Conservation (phyloP, 2,797 vertebrate genomes). For the Malacoraja senta region DNA sequence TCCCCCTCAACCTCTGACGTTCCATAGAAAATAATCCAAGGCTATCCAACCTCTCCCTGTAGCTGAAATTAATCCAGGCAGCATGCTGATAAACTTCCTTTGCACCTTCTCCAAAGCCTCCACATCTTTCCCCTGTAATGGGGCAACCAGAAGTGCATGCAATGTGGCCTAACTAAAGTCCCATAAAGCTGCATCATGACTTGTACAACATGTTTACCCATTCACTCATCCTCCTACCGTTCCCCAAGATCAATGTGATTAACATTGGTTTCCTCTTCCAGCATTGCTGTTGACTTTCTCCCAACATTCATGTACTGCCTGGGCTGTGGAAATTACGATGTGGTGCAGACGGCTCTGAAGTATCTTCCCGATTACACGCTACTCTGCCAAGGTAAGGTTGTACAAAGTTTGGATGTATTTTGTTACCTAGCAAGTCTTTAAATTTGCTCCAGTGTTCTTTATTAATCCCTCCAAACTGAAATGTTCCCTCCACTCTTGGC, state of each 20-base stretch:
- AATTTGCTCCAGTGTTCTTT: background rate
- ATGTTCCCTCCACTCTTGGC: background rate
- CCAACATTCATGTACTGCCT: slow-evolving; percentile 96
- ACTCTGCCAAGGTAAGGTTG: slow-evolving; percentile 80
- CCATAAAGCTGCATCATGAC: no score
- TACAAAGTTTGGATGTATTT: background rate
- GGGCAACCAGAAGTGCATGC: no score
- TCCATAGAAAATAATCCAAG: no score
- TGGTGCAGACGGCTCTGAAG: slow-evolving; percentile 86
- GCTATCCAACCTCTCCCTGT: no score
- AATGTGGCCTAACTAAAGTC: no score
- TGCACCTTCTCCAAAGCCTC: no score
- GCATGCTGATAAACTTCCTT: no score
- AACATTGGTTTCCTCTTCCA: slow-evolving; percentile 48
- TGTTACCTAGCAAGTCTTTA: background rate
- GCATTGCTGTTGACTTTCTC: slow-evolving; percentile 84
- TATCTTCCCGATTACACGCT: slow-evolving; percentile 92
- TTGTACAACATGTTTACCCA: background rate
- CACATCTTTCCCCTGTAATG: no score
- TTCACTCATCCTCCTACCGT: background rate
- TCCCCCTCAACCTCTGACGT: no score
- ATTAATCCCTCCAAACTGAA: background rate
- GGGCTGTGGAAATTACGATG: slow-evolving; percentile 87
- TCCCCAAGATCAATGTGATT: background rate
- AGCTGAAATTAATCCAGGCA: no score